phyloP scores from a whole-genome alignment of 1,140 invertebrate genomes.

The Anoplolepis gracilipes region DNA sequence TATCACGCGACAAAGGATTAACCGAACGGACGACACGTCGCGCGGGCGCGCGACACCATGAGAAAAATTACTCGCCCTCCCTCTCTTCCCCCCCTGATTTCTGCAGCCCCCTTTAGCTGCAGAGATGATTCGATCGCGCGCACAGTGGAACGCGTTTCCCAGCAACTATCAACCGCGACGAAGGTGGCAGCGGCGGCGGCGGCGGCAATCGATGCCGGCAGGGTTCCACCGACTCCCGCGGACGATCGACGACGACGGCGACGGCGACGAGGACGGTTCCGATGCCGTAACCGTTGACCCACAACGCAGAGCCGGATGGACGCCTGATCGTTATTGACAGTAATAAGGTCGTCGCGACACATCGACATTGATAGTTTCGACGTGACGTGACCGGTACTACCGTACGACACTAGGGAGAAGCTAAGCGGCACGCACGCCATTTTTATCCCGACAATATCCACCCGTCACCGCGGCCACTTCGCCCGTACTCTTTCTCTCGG shows the following conservation, averaged over 20 bases:
- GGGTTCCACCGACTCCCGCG: not conserved
- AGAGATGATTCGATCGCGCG: not conserved
- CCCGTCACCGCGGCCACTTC: conserved; percentile 62
- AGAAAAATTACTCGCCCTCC: too few relatives aligned
- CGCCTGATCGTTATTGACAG: not conserved
- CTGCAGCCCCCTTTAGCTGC: not conserved
- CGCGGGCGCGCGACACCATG: not conserved
- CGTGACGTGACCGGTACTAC: not conserved
- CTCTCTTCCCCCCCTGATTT: not conserved
- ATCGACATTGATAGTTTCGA: not conserved
- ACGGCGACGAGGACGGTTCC: not conserved
- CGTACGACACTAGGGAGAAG: conserved; percentile 25
- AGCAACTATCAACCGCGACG: not conserved
- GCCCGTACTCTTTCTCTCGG: too few relatives aligned
- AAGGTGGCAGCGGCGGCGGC: not conserved
- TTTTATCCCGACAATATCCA: conserved; percentile 78
- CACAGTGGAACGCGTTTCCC: not conserved
- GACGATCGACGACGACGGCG: not conserved
- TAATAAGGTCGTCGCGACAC: not conserved
- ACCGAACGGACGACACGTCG: not conserved
- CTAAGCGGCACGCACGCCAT: conserved; percentile 79
- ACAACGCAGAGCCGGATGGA: not conserved
- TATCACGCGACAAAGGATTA: not conserved
- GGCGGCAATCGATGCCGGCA: conserved; percentile 46
- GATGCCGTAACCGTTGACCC: too few relatives aligned